Percentiles rank a stretch among this genome's conserved stretches.
Evolutionary conservation across 2,797 vertebrate genomes (phyloP).

Genomic region (Champsocephalus gunnari): DNA sequence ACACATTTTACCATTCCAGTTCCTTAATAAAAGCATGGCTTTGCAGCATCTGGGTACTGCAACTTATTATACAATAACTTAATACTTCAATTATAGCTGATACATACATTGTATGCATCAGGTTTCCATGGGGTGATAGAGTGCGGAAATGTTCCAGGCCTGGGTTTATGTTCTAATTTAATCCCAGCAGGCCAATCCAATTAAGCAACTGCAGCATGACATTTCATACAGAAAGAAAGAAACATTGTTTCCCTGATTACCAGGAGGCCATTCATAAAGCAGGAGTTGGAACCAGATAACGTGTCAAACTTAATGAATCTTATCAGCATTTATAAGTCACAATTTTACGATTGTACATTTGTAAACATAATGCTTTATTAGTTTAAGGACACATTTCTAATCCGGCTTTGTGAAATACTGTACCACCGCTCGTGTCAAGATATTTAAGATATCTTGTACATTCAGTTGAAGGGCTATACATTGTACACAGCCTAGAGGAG

Average conservation of each 20-base stretch:
- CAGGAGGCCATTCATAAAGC: conserved; percentile 26
- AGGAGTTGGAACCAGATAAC: conserved; percentile 2
- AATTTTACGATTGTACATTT: not conserved
- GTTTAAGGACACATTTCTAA: conserved; percentile 2
- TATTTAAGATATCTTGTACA: conserved; percentile 34
- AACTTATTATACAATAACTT: conserved; percentile 22
- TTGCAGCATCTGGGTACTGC: conserved; percentile 4
- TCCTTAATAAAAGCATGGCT: conserved; percentile 20
- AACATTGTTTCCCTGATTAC: conserved; percentile 7
- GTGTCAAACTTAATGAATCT: not conserved
- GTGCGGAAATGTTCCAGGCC: conserved; percentile 10
- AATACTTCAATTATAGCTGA: conserved; percentile 11
- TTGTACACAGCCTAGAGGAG: not conserved
- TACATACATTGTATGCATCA: conserved; percentile 18
- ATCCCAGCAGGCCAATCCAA: conserved; percentile 7
- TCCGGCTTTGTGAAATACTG: conserved; percentile 25
- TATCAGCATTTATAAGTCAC: conserved; percentile 9
- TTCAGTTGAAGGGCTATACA: conserved; percentile 47
- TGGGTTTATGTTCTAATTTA: conserved; percentile 6
- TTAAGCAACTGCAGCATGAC: conserved; percentile 13
- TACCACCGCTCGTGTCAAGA: not conserved
- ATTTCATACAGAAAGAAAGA: conserved; percentile 15
- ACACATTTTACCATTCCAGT: conserved; percentile 42
- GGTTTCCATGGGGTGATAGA: conserved; percentile 36
- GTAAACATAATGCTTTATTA: not conserved